These are phyloP conservation scores for Ispidina lecontei DNA, from an alignment of 2,797 vertebrate species.

Conservation along the genomic window DNA sequence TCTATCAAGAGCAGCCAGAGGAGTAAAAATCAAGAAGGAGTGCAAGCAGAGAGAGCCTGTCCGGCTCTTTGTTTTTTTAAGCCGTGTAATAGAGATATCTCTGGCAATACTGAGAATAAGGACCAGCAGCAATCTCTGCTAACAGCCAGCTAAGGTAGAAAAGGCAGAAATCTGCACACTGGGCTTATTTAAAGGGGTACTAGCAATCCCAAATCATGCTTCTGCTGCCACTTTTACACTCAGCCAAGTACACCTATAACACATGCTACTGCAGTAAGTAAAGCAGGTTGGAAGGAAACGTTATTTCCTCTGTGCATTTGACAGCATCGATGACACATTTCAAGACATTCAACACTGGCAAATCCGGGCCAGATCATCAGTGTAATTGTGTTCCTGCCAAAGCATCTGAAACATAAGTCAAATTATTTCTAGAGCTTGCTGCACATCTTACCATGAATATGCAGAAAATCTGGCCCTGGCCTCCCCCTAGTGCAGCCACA, in stretches of 20 bases:
- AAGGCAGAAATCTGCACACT: not conserved
- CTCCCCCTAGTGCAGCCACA: not conserved
- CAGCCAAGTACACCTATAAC: not conserved
- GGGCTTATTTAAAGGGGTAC: not conserved
- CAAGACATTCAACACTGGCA: not conserved
- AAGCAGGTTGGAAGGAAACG: not conserved
- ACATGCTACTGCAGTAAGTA: not conserved
- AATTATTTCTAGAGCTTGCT: not conserved
- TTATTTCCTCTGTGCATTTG: not conserved
- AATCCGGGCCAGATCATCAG: not conserved
- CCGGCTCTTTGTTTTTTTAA: not conserved
- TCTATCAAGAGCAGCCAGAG: not conserved
- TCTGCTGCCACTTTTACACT: not conserved
- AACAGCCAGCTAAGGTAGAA: not conserved
- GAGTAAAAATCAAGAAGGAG: not conserved
- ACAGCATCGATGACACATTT: not conserved
- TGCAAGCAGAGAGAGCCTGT: not conserved
- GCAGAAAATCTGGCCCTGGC: not conserved
- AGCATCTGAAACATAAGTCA: not conserved
- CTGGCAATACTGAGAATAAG: not conserved
- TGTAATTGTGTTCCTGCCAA: not conserved
- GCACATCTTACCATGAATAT: not conserved
- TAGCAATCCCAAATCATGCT: not conserved
- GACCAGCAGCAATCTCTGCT: not conserved
- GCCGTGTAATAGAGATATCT: slow-evolving; percentile 10